These are phyloP conservation scores for Belonocnema kinseyi DNA, from an alignment of 1,140 invertebrate species.

Conservation along the genomic window DNA sequence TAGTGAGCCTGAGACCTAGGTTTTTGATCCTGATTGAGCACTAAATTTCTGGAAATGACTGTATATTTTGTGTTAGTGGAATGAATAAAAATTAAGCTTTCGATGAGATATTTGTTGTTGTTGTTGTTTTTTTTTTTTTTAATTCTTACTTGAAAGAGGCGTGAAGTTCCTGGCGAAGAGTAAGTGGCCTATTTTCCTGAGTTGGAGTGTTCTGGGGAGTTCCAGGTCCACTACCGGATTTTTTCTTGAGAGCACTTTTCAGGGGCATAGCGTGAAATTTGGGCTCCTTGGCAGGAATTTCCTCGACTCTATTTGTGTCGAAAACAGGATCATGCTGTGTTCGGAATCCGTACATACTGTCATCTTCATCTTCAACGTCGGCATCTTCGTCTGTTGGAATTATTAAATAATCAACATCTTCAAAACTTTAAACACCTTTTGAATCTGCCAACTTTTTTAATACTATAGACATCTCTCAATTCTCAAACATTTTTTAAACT, in stretches of 20 bases:
- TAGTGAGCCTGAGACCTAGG: too few relatives aligned
- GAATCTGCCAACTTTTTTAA: too few relatives aligned
- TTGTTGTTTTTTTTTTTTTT: neutral
- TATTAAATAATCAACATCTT: neutral
- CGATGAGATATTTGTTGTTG: too few relatives aligned
- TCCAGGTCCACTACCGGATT: conserved; percentile 78
- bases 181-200: conserved; percentile 83
- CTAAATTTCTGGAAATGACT: too few relatives aligned
- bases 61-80: too few relatives aligned
- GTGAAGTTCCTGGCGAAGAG: conserved; percentile 82
- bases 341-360: conserved; percentile 74
- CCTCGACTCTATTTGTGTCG: conserved; percentile 89
- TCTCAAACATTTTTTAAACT: too few relatives aligned
- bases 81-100: too few relatives aligned
- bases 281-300: conserved; percentile 93
- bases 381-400: conserved; percentile 73
- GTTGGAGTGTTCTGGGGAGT: conserved; percentile 85
- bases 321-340: conserved; percentile 77
- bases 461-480: too few relatives aligned
- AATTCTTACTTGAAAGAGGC: conserved; percentile 79
- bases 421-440: neutral
- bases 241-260: conserved; percentile 94
- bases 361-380: conserved; percentile 76
- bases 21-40: too few relatives aligned
- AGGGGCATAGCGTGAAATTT: conserved; percentile 91